Conservation (phyloP, 2,797 vertebrate species). For the Protosalanx chinensis region DNA sequence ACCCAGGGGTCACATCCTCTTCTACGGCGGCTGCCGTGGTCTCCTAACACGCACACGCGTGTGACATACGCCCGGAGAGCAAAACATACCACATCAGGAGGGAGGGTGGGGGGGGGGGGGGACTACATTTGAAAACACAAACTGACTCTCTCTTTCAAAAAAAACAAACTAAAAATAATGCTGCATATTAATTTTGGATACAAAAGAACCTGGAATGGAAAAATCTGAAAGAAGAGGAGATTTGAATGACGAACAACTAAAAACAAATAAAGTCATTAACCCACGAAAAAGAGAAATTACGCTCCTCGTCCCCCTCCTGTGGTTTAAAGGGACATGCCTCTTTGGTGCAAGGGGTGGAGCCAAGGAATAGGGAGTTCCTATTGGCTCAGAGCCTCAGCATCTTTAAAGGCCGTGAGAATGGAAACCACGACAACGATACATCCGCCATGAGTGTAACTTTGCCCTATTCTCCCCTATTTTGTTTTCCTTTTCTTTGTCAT, state of each 20-base stretch:
- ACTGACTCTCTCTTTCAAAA: conserved; percentile 69
- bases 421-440: conserved; percentile 66
- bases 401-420: conserved; percentile 65
- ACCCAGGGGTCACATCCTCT: conserved; percentile 82
- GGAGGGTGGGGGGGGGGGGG: conserved; percentile 39
- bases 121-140: conserved; percentile 64
- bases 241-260: conserved; percentile 39
- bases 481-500: conserved; percentile 70
- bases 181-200: conserved; percentile 72
- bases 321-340: conserved; percentile 77
- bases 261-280: conserved; percentile 22
- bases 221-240: conserved; percentile 39
- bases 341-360: conserved; percentile 73
- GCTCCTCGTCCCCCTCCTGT: conserved; percentile 70
- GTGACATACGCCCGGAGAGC: conserved; percentile 53
- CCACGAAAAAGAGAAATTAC: conserved; percentile 41
- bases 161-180: conserved; percentile 63
- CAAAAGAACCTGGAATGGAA: conserved; percentile 59
- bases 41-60: conserved; percentile 85
- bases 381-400: conserved; percentile 75
- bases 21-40: conserved; percentile 85
- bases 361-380: conserved; percentile 52
- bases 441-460: conserved; percentile 67
- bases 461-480: conserved; percentile 63
- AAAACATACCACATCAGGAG: conserved; percentile 47